A percentile compares a stretch with the other conserved stretches of the same genome.
These are phyloP conservation scores for Macroramphosus scolopax DNA, from an alignment of 2,797 vertebrate genomes.

Conservation along the genomic window DNA sequence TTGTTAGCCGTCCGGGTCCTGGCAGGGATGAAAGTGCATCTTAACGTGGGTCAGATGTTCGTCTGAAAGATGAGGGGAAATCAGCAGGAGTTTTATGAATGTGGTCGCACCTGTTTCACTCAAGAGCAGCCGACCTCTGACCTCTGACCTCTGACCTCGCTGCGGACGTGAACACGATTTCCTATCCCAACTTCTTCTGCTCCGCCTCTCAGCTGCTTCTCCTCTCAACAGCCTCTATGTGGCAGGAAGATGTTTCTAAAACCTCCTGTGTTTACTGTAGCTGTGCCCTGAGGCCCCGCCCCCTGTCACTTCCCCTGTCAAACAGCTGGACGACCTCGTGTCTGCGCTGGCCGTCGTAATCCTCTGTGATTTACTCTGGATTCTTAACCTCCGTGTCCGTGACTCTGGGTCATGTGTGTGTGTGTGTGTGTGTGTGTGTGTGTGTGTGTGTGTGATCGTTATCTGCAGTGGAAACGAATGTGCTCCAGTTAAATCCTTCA, in stretches of 20 bases:
- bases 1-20: constrained; percentile 1
- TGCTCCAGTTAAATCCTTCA: too few species aligned
- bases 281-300: too few species aligned
- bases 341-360: constrained; percentile 16
- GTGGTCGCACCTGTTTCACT: too few species aligned
- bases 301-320: too few species aligned
- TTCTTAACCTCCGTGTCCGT: constrained; percentile 28
- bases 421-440: too few species aligned
- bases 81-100: too few species aligned
- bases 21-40: constrained; percentile 21
- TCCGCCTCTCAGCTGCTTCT: constrained; percentile 45
- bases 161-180: not conserved
- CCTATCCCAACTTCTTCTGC: constrained; percentile 13
- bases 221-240: constrained; percentile 53
- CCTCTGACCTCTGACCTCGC: constrained; percentile 22
- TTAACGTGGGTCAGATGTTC: constrained; percentile 15
- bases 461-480: too few species aligned
- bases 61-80: constrained; percentile 1
- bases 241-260: constrained; percentile 50
- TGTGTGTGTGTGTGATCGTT: too few species aligned
- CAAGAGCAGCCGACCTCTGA: too few species aligned
- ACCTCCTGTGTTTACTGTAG: constrained; percentile 61
- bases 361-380: constrained; percentile 35
- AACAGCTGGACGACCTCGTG: too few species aligned
- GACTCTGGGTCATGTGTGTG: too few species aligned